phyloP scores from a whole-genome alignment of 2,113 vertebrate genomes.

The Cyprinodon variegatus region DNA sequence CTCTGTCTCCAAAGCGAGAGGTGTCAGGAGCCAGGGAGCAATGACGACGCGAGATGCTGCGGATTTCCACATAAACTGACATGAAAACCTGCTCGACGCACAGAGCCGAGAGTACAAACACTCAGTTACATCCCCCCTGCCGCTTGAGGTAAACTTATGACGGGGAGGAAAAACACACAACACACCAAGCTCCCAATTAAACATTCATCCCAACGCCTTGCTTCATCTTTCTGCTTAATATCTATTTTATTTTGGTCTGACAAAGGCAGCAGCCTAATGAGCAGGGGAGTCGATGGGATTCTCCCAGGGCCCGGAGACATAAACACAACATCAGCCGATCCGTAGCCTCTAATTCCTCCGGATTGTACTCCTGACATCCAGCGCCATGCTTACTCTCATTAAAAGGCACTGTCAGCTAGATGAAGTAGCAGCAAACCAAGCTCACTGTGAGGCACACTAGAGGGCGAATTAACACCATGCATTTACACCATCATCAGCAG shows the following conservation, averaged over 20 bases:
- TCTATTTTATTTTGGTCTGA: slow-evolving; percentile 75
- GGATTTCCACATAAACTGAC: slow-evolving; percentile 50
- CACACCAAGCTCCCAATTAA: slow-evolving; percentile 72
- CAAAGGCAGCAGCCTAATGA: slow-evolving; percentile 76
- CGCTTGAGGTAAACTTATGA: slow-evolving; percentile 41
- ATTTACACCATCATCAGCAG: slow-evolving; percentile 30
- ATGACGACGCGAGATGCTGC: slow-evolving; percentile 45
- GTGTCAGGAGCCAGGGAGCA: slow-evolving; percentile 62
- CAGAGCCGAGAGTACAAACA: slow-evolving; percentile 7
- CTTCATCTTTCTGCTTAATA: slow-evolving; percentile 68
- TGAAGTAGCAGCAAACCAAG: slow-evolving; percentile 48
- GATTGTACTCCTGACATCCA: slow-evolving; percentile 69
- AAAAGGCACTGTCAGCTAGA: slow-evolving; percentile 54
- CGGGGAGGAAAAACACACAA: slow-evolving; percentile 42
- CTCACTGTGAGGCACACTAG: slow-evolving; percentile 42
- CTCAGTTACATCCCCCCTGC: slow-evolving; percentile 9
- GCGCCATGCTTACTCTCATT: slow-evolving; percentile 61
- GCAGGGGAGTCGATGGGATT: slow-evolving; percentile 62
- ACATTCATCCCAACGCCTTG: slow-evolving; percentile 64
- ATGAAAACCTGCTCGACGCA: slow-evolving; percentile 29
- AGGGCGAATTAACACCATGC: slow-evolving; percentile 39
- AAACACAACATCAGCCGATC: slow-evolving; percentile 66
- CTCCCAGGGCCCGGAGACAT: slow-evolving; percentile 64
- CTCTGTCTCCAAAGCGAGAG: slow-evolving; percentile 62
- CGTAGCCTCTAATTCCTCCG: slow-evolving; percentile 63